Percentiles rank a stretch among this genome's conserved stretches.
phyloP scores from a whole-genome alignment of 1,140 invertebrate genomes.

The Pachypeltis micranthus region DNA sequence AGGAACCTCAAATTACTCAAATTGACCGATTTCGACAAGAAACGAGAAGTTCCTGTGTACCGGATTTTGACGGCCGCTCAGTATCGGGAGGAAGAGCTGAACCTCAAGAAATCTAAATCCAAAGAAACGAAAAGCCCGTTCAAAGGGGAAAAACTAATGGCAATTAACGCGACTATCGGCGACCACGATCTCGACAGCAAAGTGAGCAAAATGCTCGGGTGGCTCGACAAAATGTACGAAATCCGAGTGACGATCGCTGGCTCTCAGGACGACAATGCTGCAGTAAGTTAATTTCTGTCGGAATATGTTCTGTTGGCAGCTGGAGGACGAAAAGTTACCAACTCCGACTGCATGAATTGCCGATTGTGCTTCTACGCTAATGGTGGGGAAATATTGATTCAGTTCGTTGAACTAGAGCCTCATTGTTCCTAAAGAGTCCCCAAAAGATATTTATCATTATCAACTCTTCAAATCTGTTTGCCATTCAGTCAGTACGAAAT shows the following conservation, averaged over 20 bases:
- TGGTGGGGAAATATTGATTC: too few species aligned
- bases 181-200: slow-evolving; percentile 12
- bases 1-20: slow-evolving; percentile 16
- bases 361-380: too few species aligned
- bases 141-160: slow-evolving; percentile 15
- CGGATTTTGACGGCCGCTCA: background rate
- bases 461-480: too few species aligned
- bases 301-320: too few species aligned
- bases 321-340: too few species aligned
- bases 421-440: too few species aligned
- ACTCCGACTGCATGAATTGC: too few species aligned
- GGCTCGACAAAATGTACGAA: slow-evolving; percentile 14
- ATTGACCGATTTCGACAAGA: slow-evolving; percentile 12
- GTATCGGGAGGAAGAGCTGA: background rate
- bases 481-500: too few species aligned
- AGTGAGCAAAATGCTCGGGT: slow-evolving; percentile 6
- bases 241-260: slow-evolving; percentile 9
- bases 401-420: too few species aligned
- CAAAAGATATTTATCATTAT: too few species aligned
- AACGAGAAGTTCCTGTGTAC: slow-evolving; percentile 10
- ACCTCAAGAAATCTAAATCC: slow-evolving; percentile 6
- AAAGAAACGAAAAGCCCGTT: background rate
- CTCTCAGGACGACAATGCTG: background rate
- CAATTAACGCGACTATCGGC: slow-evolving; percentile 1
- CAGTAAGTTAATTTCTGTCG: background rate